phyloP scores from a whole-genome alignment of 2,797 vertebrate genomes.

The Siniperca scherzeri region DNA sequence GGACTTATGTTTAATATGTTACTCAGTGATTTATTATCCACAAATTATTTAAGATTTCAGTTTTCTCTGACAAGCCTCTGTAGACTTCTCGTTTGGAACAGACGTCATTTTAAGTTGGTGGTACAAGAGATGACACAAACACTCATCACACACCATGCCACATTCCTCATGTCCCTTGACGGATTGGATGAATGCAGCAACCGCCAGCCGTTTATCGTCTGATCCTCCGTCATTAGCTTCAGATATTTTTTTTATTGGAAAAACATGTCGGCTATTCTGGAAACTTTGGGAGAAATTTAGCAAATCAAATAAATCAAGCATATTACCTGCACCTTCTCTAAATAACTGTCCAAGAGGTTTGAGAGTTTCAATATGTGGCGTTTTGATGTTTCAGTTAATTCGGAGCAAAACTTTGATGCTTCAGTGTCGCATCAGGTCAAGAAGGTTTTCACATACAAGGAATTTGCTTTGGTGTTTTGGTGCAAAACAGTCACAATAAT shows the following conservation, averaged over 20 bases:
- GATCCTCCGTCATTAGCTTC: neutral
- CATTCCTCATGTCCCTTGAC: no score
- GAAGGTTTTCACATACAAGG: no score
- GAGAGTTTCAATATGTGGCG: neutral
- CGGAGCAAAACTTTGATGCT: neutral
- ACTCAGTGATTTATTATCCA: neutral
- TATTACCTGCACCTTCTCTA: no score
- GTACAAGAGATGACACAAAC: no score
- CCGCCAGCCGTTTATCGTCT: neutral
- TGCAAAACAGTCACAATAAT: no score
- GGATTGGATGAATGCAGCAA: neutral
- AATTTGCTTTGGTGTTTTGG: no score
- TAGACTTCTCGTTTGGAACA: no score
- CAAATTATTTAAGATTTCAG: slow-evolving; percentile 3
- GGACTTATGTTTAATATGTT: neutral
- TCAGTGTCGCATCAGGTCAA: no score
- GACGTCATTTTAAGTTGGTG: neutral
- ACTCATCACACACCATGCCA: no score
- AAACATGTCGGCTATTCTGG: no score
- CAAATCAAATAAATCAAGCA: no score
- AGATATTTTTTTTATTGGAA: neutral
- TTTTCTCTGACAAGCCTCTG: neutral
- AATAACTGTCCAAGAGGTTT: neutral
- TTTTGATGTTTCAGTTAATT: neutral
- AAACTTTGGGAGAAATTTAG: no score